Evolutionary conservation across 2,113 vertebrate species (phyloP).

Genomic region (Ochotona princeps): DNA sequence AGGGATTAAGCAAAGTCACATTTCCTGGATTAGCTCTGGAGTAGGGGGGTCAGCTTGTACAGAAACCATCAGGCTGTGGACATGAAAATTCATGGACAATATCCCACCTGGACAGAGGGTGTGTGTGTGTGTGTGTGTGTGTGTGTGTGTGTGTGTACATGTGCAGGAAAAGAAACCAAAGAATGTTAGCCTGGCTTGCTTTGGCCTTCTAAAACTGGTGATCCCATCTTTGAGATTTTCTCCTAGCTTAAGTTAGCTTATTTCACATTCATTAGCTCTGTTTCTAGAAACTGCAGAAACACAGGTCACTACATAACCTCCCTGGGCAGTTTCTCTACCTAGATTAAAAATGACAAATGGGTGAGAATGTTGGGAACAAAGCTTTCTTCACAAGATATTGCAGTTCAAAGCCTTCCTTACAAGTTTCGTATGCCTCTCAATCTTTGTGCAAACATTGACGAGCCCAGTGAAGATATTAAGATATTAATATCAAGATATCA

Average conservation of each 20-base stretch:
- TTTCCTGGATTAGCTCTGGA: not conserved
- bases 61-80: too few species aligned
- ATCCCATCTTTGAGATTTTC: not conserved
- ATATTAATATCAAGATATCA: not conserved
- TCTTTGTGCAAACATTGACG: not conserved
- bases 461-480: not conserved
- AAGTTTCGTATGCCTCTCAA: fast-evolving
- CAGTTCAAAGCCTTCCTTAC: not conserved
- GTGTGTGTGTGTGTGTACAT: fast-evolving
- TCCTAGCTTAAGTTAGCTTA: not conserved
- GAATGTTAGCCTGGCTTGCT: not conserved
- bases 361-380: not conserved
- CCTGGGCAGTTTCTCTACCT: not conserved
- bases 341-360: not conserved
- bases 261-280: not conserved
- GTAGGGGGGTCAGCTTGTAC: too few species aligned
- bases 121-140: fast-evolving
- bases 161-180: not conserved
- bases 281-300: not conserved
- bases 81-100: not conserved
- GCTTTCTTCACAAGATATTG: not conserved
- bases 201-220: not conserved
- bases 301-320: not conserved
- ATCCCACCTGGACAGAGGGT: not conserved
- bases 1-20: not conserved